Evolutionary conservation across 2,888 invertebrate species (phyloP).

Genomic region (Lamellibrachia columna): DNA sequence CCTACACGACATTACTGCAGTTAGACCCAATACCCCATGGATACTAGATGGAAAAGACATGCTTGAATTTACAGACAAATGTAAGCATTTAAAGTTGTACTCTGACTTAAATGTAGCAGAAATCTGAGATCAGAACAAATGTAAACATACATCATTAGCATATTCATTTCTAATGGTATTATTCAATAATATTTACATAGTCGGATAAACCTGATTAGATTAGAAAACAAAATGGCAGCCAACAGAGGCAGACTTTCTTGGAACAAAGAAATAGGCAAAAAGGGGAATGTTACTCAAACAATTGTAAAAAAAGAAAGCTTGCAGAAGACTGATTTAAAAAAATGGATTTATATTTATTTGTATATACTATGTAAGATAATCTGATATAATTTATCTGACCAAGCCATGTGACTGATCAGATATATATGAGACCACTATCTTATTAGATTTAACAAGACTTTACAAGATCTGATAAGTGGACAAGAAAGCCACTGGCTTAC

Average conservation of each 20-base stretch:
- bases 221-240: too few relatives aligned
- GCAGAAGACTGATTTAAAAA: too few relatives aligned
- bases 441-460: too few relatives aligned
- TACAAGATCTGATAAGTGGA: too few relatives aligned
- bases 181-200: background rate
- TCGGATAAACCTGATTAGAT: too few relatives aligned
- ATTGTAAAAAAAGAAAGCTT: constrained; percentile 30
- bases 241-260: too few relatives aligned
- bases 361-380: background rate
- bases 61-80: background rate
- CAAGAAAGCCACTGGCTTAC: too few relatives aligned
- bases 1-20: background rate
- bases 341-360: too few relatives aligned
- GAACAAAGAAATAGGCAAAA: background rate
- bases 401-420: background rate
- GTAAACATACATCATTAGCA: too few relatives aligned
- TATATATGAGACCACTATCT: too few relatives aligned
- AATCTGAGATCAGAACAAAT: background rate
- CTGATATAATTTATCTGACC: background rate
- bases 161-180: background rate
- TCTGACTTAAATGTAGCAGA: too few relatives aligned
- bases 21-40: background rate
- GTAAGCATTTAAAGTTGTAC: background rate
- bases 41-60: background rate
- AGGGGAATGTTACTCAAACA: background rate